A percentile compares a stretch with the other conserved stretches of the same genome.
Conservation (phyloP, 2,113 vertebrate species). For the Rafetus swinhoei region DNA sequence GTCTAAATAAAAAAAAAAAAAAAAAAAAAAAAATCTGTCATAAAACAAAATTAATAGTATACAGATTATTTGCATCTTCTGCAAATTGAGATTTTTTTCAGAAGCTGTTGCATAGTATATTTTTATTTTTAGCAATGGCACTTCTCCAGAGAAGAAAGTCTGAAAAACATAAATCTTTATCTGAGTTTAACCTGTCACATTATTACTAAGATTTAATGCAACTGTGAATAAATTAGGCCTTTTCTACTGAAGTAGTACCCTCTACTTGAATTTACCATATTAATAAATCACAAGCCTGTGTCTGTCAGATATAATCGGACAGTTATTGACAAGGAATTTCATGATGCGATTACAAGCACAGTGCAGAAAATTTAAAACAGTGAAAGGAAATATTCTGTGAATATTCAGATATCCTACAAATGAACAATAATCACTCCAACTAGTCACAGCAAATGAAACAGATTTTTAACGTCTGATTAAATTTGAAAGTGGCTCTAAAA, state of each 20-base stretch:
- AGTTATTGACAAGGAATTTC: neutral
- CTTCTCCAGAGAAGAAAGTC: slow-evolving; percentile 16
- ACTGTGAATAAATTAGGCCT: neutral
- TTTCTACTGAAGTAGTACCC: neutral
- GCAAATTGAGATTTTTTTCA: slow-evolving; percentile 41
- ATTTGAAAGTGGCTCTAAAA: neutral
- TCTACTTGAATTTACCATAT: neutral
- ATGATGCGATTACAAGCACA: neutral
- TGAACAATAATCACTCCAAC: neutral
- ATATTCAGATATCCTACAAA: neutral
- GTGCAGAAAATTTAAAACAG: slow-evolving; percentile 15
- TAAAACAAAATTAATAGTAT: slow-evolving; percentile 59
- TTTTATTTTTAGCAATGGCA: slow-evolving; percentile 31
- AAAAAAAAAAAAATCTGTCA: slow-evolving; percentile 28
- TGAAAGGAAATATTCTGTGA: neutral
- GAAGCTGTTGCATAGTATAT: neutral
- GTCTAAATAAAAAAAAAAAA: slow-evolving; percentile 20
- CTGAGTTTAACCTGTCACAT: neutral
- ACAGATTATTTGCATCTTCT: slow-evolving; percentile 36
- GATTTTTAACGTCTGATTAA: neutral
- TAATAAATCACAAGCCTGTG: neutral
- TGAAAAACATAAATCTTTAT: neutral
- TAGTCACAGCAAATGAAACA: neutral
- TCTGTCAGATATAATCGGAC: neutral
- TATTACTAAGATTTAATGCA: neutral